A percentile compares a stretch with the other conserved stretches of the same genome.
These are phyloP conservation scores for Harmothoe impar DNA, from an alignment of 2,888 invertebrate species.

Conservation along the genomic window DNA sequence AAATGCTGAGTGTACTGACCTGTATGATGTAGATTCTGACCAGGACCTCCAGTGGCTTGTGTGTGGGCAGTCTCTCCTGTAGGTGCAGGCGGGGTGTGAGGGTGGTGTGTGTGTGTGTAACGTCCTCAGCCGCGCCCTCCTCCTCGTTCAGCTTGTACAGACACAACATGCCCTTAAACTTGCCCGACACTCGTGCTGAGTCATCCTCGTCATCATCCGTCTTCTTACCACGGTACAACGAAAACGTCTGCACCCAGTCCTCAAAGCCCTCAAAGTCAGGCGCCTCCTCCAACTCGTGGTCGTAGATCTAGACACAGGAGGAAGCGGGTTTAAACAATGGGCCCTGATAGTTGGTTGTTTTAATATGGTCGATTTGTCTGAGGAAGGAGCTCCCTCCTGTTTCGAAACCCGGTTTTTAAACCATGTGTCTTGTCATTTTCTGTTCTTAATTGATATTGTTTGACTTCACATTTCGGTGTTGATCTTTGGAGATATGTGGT, in stretches of 20 bases:
- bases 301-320: conserved; percentile 68
- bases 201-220: conserved; percentile 72
- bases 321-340: neutral
- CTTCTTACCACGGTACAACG: conserved; percentile 72
- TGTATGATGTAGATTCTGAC: conserved; percentile 71
- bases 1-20: conserved; percentile 62
- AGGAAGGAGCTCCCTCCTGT: too few species aligned
- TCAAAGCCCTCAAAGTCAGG: conserved; percentile 69
- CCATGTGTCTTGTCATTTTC: too few species aligned
- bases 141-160: conserved; percentile 68
- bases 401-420: too few species aligned
- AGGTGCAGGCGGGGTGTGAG: conserved; percentile 66
- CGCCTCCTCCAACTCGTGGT: conserved; percentile 70
- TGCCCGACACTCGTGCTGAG: conserved; percentile 67
- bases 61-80: conserved; percentile 63
- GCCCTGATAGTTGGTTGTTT: too few species aligned
- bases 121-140: conserved; percentile 6
- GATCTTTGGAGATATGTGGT: too few species aligned
- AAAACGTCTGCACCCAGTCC: conserved; percentile 70
- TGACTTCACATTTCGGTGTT: too few species aligned
- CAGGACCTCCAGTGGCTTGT: conserved; percentile 68
- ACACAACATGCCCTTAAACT: conserved; percentile 72
- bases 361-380: too few species aligned
- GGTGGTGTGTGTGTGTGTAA: neutral
- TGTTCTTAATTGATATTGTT: too few species aligned